Evolutionary conservation across 2,888 invertebrate species (phyloP).

Genomic region (Lepidonotus clava): DNA sequence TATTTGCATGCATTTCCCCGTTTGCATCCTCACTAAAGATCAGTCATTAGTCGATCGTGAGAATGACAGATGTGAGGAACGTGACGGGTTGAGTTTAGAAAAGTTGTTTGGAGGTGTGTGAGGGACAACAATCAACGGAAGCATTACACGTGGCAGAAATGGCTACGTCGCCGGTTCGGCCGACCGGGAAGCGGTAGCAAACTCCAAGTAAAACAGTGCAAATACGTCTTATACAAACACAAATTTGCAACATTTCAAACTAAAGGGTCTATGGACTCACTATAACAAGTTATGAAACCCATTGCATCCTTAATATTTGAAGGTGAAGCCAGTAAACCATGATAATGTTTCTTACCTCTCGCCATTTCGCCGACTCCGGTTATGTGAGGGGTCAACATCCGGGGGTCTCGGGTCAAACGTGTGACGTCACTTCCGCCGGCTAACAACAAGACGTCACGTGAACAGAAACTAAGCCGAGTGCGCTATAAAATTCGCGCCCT

Average conservation of each 20-base stretch:
- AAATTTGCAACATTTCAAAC: not conserved
- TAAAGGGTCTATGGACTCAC: not conserved
- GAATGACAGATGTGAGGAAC: not conserved
- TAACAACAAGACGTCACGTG: constrained; percentile 24
- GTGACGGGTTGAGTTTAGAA: not conserved
- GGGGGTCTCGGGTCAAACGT: not conserved
- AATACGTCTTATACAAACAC: not conserved
- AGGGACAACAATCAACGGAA: not conserved
- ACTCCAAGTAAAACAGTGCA: not conserved
- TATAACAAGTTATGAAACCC: not conserved
- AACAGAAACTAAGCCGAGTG: no score
- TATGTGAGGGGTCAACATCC: constrained; percentile 46
- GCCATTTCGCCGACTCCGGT: constrained; percentile 14
- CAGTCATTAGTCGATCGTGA: not conserved
- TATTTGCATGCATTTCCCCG: not conserved
- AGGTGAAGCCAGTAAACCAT: not conserved
- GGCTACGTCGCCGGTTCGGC: not conserved
- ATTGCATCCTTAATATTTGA: not conserved
- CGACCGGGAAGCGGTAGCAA: not conserved
- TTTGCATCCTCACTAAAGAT: not conserved
- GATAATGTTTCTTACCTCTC: constrained; percentile 1
- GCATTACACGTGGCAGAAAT: constrained; percentile 51
- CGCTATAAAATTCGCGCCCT: no score
- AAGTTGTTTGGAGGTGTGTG: not conserved
- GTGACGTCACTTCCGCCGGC: not conserved